These are phyloP conservation scores for Alca torda DNA, from an alignment of 2,797 vertebrate species.

Conservation along the genomic window DNA sequence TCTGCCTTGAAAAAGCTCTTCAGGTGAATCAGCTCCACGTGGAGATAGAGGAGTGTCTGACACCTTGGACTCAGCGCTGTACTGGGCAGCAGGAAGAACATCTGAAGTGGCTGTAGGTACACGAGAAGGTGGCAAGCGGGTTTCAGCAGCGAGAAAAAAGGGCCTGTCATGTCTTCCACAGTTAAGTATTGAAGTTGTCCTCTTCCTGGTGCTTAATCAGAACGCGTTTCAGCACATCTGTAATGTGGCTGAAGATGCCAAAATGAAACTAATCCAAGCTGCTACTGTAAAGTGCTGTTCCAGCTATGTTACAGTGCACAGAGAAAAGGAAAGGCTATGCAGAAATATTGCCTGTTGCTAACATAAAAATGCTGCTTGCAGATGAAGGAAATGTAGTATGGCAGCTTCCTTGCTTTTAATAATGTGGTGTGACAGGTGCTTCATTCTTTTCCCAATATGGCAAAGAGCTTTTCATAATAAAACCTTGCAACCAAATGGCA, in stretches of 20 bases:
- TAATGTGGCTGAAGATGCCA: background rate
- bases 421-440: background rate
- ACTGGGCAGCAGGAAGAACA: background rate
- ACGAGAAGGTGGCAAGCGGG: background rate
- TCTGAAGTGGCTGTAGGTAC: background rate
- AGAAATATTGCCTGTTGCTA: background rate
- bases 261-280: background rate
- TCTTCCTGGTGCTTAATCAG: background rate
- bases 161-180: background rate
- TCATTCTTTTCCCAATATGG: background rate
- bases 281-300: background rate
- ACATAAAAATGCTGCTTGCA: background rate
- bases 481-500: background rate
- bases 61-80: background rate
- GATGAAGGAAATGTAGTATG: background rate
- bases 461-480: background rate
- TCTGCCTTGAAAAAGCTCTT: background rate
- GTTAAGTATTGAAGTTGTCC: background rate
- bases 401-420: background rate
- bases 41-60: background rate
- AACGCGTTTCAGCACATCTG: background rate
- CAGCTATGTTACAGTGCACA: background rate
- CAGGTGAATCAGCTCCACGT: rapidly evolving
- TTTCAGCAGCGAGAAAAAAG: background rate
- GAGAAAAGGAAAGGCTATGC: background rate